Evolutionary conservation across 2,888 invertebrate genomes (phyloP).

Genomic region (Galerucella pusilla): DNA sequence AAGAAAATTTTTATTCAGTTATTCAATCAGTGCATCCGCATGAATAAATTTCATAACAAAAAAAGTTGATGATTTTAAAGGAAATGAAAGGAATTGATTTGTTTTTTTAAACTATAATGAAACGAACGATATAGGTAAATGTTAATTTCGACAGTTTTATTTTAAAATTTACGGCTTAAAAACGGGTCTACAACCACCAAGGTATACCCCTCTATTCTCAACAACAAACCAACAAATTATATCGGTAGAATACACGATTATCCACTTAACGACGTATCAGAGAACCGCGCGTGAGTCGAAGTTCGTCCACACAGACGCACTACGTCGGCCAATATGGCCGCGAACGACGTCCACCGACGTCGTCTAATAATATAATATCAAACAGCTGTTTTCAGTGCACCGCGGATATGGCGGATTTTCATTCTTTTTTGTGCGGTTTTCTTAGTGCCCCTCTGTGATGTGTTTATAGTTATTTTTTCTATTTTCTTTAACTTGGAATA

Average conservation of each 20-base stretch:
- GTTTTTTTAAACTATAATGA: too few relatives aligned
- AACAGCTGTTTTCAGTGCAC: conserved; percentile 46
- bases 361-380: conserved; percentile 11
- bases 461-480: conserved; percentile 36
- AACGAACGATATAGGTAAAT: neutral
- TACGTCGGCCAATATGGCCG: conserved; percentile 46
- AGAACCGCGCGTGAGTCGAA: conserved; percentile 16
- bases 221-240: neutral
- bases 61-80: too few relatives aligned
- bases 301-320: conserved; percentile 25
- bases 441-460: conserved; percentile 27
- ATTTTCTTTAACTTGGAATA: conserved; percentile 24
- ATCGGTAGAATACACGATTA: conserved; percentile 4
- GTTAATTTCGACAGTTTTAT: neutral
- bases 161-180: neutral
- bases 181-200: neutral
- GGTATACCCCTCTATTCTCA: neutral
- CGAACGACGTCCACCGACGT: conserved; percentile 50
- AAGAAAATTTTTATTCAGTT: too few relatives aligned
- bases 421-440: conserved; percentile 16
- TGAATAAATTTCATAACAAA: too few relatives aligned
- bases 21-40: too few relatives aligned
- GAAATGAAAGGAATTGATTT: too few relatives aligned
- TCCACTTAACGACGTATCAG: conserved; percentile 5
- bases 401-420: conserved; percentile 43